These are phyloP conservation scores for Oryzias javanicus DNA, from an alignment of 2,113 vertebrate species.

Conservation along the genomic window DNA sequence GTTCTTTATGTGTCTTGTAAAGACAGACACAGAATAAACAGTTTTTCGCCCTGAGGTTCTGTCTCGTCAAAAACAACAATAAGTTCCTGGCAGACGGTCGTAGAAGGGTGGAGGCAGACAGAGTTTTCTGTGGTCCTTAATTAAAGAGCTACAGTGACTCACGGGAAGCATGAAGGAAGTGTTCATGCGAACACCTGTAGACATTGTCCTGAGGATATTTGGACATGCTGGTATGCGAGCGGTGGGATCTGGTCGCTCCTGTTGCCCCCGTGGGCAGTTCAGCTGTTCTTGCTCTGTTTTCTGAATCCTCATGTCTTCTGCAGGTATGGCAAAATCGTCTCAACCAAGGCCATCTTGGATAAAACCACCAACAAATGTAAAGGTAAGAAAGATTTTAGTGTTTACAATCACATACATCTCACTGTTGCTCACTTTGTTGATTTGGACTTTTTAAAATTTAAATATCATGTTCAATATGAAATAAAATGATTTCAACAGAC, in stretches of 20 bases:
- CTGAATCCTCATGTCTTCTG: conserved; percentile 15
- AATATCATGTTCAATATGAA: too few species aligned
- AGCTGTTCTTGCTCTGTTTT: conserved; percentile 17
- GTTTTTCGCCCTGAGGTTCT: conserved; percentile 50
- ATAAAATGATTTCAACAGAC: neutral
- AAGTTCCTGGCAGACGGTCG: conserved; percentile 35
- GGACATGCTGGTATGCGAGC: conserved; percentile 22
- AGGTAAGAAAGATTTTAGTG: conserved; percentile 75
- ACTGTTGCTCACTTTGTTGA: neutral
- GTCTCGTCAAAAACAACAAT: conserved; percentile 43
- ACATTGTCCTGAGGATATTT: conserved; percentile 21
- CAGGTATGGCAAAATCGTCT: conserved; percentile 94
- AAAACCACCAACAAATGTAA: conserved; percentile 96
- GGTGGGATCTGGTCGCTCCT: conserved; percentile 40
- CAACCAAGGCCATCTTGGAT: conserved; percentile 92
- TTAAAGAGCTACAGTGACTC: conserved; percentile 14
- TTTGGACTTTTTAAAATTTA: neutral
- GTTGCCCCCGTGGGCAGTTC: conserved; percentile 14
- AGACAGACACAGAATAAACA: conserved; percentile 42
- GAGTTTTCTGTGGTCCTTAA: conserved; percentile 26
- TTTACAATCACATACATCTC: neutral
- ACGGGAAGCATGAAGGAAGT: conserved; percentile 5
- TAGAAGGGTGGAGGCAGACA: conserved; percentile 23
- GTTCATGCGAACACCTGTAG: conserved; percentile 49
- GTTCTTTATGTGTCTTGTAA: conserved; percentile 8